Base-by-base conservation (phyloP, 2,113 vertebrate species). In the Oncorhynchus kisutch region DNA sequence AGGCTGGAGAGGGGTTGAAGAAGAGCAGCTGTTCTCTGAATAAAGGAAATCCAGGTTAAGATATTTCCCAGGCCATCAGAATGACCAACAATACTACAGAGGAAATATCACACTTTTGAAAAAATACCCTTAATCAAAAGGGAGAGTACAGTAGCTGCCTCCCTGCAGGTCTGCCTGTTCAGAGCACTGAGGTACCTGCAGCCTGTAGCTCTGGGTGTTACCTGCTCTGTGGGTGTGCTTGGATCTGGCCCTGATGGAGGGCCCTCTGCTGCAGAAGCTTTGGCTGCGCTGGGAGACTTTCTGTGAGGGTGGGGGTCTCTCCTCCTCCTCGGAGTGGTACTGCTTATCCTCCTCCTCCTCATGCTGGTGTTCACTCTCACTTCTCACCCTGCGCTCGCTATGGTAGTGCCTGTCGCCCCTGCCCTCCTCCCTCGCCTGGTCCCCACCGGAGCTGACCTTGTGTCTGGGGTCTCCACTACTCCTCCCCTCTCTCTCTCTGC, bases 311-410 rank as follows among this genome's bases (percentile, higher is more conserved):
- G 65, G 71, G 74, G 82, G 77, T 73, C 80, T 83, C 80, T 82
- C 73, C 82, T 76, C 87, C 66, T 89, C 90, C 77, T 92, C 90
- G 13, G 89, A 82, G 71, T 82, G 88, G 14, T 45, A n/a, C 11
- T 85, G 83, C 69, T 77, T 78, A 31, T 31, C 29, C 70, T 91
- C 29, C 70, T 91, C 29, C 70, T 91, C 77, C 20, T 4, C 70
- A 73, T 73, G 81, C 71, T 85, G 49, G 34, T 65, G 59, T 59
- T 90, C 78, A 25, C 88, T 89, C 12, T 80, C 73, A 13, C 25
- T 82, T 65, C 76, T 87, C 74, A 87, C 75, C 65, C 83, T 62
- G 48, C 1, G 2, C 22, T 81, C 24, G n/a, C 20, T 54, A 54
- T 13, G 13, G 14, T 54, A 5, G 51, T 18, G 22, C 34, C 2